Conservation (phyloP, 2,888 invertebrate species). For the Amiota communis region DNA sequence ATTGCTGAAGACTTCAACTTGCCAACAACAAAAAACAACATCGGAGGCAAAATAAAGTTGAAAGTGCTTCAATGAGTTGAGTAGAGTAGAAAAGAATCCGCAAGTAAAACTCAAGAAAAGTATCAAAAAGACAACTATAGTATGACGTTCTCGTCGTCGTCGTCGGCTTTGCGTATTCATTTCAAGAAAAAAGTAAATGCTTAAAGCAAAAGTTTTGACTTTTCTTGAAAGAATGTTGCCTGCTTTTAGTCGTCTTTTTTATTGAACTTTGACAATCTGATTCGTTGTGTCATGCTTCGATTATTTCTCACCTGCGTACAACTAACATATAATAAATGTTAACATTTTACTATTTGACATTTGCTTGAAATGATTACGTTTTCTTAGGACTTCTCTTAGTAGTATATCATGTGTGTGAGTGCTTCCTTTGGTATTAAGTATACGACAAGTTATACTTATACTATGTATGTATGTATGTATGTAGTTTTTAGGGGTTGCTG, state of each 20-base stretch:
- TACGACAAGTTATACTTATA: conserved; percentile 50
- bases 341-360: too few species aligned
- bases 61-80: conserved; percentile 57
- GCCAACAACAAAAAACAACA: conserved; percentile 9
- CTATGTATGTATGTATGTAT: too few species aligned
- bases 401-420: conserved; percentile 7
- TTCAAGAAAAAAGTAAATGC: background rate
- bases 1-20: conserved; percentile 23
- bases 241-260: background rate
- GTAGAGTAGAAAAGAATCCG: conserved; percentile 45
- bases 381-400: background rate
- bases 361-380: background rate
- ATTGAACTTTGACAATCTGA: background rate
- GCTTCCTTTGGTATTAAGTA: conserved; percentile 44
- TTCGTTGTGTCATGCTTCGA: background rate
- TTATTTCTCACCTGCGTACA: background rate
- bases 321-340: background rate
- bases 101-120: background rate
- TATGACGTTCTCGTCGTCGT: too few species aligned
- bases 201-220: background rate
- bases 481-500: background rate
- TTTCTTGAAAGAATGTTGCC: background rate
- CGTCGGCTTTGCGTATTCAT: background rate
- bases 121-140: background rate
- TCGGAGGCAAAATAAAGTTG: conserved; percentile 35